A percentile compares a stretch with the other conserved stretches of the same genome.
Evolutionary conservation across 2,113 vertebrate species (phyloP).

Genomic region (Myotis davidii): DNA sequence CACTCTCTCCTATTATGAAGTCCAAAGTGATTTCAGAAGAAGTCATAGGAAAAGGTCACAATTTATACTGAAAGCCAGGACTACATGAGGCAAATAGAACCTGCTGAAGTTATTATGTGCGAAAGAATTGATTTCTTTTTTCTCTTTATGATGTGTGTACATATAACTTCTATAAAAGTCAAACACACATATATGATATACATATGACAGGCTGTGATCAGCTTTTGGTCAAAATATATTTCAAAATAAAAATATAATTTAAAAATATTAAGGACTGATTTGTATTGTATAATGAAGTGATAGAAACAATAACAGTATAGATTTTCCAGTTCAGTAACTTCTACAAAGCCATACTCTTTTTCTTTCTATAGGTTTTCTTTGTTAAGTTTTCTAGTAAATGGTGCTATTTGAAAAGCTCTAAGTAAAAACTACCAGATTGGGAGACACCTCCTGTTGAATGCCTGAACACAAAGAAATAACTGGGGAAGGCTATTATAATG

Average conservation of each 20-base stretch:
- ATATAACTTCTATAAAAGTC: background rate
- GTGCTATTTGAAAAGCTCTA: background rate
- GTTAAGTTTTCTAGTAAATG: background rate
- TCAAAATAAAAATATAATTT: background rate
- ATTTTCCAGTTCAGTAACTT: background rate
- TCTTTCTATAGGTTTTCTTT: background rate
- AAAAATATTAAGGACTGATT: background rate
- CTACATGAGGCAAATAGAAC: background rate
- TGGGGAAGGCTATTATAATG: background rate
- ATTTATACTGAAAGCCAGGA: background rate
- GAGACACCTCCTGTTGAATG: background rate
- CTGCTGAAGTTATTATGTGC: background rate
- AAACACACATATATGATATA: background rate
- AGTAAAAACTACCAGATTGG: background rate
- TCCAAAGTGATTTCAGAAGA: slow-evolving; percentile 29
- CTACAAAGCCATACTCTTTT: background rate
- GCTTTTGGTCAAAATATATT: background rate
- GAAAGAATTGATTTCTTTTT: background rate
- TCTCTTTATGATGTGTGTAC: background rate
- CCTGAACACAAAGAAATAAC: background rate
- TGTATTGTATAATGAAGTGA: background rate
- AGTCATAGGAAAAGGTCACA: slow-evolving; percentile 24
- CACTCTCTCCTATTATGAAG: slow-evolving; percentile 1
- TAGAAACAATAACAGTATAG: background rate
- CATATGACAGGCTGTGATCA: background rate